These are phyloP conservation scores for Charanyca ferruginea DNA, from an alignment of 2,888 invertebrate genomes.

Conservation along the genomic window DNA sequence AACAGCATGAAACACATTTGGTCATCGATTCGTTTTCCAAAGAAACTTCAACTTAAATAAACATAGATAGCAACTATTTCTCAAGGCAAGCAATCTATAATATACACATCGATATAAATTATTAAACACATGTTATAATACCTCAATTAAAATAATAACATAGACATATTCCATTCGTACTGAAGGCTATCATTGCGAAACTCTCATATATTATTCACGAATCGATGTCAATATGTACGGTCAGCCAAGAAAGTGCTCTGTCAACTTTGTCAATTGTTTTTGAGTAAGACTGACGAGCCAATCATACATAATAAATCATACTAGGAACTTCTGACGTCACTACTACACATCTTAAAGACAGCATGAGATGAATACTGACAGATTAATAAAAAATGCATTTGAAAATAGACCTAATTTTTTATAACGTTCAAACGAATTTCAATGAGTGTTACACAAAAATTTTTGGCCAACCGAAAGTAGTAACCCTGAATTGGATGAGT, in stretches of 20 bases:
- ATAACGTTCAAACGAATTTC: background rate
- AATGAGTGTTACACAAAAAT: constrained; percentile 10
- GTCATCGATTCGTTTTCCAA: constrained; percentile 26
- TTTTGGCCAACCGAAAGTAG: constrained; percentile 12
- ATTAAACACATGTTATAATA: background rate
- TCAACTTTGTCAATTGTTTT: background rate
- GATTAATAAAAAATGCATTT: background rate
- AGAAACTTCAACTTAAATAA: background rate
- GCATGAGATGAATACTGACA: background rate
- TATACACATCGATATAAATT: too few relatives aligned
- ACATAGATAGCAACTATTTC: too few relatives aligned
- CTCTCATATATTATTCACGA: constrained; percentile 1
- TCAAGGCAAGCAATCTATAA: too few relatives aligned
- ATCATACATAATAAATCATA: background rate
- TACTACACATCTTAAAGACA: background rate
- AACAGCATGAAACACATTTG: constrained; percentile 10
- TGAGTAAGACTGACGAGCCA: too few relatives aligned
- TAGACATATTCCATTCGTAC: too few relatives aligned
- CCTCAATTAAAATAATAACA: background rate
- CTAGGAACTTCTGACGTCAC: background rate
- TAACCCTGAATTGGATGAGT: constrained; percentile 16
- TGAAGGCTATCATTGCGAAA: too few relatives aligned
- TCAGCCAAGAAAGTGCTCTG: constrained; percentile 7
- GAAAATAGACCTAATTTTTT: background rate
- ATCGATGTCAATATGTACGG: constrained; percentile 18